phyloP scores from a whole-genome alignment of 2,113 vertebrate species.

The Fregetta grallaria region DNA sequence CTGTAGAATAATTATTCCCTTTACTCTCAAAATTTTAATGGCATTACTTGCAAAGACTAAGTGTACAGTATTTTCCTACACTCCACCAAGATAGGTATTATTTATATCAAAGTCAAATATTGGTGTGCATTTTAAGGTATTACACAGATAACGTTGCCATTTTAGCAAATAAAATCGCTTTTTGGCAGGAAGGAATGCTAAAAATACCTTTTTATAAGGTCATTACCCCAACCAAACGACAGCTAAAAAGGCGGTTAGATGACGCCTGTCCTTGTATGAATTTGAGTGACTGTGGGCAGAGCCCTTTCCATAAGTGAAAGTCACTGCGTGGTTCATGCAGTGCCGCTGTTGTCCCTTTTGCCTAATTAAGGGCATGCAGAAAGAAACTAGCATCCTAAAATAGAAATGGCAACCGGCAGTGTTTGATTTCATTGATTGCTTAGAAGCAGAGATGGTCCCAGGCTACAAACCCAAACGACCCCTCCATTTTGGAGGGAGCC shows the following conservation, averaged over 20 bases:
- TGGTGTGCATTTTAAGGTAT: slow-evolving; percentile 59
- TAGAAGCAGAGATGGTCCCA: slow-evolving; percentile 8
- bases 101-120: slow-evolving; percentile 70
- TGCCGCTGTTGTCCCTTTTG: slow-evolving; percentile 20
- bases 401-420: slow-evolving; percentile 33
- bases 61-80: slow-evolving; percentile 81
- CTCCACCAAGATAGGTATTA: slow-evolving; percentile 74
- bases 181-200: slow-evolving; percentile 59
- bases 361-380: slow-evolving; percentile 13
- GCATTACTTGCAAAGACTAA: slow-evolving; percentile 74
- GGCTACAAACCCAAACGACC: not conserved
- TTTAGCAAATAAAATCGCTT: slow-evolving; percentile 48
- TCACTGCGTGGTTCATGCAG: slow-evolving; percentile 17
- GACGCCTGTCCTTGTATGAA: slow-evolving; percentile 38
- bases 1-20: slow-evolving; percentile 68
- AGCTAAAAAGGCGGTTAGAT: slow-evolving; percentile 13
- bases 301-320: slow-evolving; percentile 30
- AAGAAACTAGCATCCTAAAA: slow-evolving; percentile 6
- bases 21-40: slow-evolving; percentile 59
- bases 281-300: slow-evolving; percentile 47
- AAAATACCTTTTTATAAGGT: slow-evolving; percentile 34
- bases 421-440: slow-evolving; percentile 39
- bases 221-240: not conserved
- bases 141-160: slow-evolving; percentile 33
- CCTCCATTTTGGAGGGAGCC: not conserved